Evolutionary conservation across 2,797 vertebrate species (phyloP).

Genomic region (Pseudochirops corinnae): DNA sequence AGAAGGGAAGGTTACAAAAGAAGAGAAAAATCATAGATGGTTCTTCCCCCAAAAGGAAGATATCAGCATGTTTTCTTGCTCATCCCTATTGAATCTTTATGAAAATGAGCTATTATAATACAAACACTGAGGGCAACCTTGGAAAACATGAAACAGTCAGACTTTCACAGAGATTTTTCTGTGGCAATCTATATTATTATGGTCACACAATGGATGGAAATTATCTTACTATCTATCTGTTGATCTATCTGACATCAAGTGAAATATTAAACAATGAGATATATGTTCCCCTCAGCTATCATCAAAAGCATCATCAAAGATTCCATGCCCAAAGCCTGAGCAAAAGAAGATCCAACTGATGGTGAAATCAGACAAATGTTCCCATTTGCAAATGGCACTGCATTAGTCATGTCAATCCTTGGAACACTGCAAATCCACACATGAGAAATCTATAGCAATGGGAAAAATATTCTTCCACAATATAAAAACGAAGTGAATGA

Average conservation of each 20-base stretch:
- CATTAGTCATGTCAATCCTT: not conserved
- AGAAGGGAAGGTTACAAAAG: too few relatives aligned
- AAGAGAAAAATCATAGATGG: too few relatives aligned
- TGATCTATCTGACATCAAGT: not conserved
- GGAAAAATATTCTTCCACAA: not conserved
- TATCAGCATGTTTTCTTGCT: too few relatives aligned
- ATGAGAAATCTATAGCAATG: not conserved
- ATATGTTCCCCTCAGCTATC: not conserved
- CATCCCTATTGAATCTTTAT: too few relatives aligned
- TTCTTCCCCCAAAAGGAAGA: too few relatives aligned
- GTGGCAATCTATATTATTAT: too few relatives aligned
- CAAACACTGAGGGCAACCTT: too few relatives aligned
- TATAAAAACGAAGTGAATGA: not conserved
- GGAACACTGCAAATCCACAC: not conserved
- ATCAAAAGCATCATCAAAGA: not conserved
- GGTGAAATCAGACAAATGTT: not conserved
- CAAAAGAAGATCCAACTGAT: not conserved
- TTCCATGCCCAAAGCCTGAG: not conserved
- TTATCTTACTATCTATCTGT: too few relatives aligned
- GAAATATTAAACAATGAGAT: not conserved
- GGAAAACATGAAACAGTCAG: too few relatives aligned
- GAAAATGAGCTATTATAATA: too few relatives aligned
- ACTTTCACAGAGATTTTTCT: too few relatives aligned
- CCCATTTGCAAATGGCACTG: not conserved
- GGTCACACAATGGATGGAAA: too few relatives aligned